These are phyloP conservation scores for Eurytoma californica DNA, from an alignment of 2,888 invertebrate genomes.

Conservation along the genomic window DNA sequence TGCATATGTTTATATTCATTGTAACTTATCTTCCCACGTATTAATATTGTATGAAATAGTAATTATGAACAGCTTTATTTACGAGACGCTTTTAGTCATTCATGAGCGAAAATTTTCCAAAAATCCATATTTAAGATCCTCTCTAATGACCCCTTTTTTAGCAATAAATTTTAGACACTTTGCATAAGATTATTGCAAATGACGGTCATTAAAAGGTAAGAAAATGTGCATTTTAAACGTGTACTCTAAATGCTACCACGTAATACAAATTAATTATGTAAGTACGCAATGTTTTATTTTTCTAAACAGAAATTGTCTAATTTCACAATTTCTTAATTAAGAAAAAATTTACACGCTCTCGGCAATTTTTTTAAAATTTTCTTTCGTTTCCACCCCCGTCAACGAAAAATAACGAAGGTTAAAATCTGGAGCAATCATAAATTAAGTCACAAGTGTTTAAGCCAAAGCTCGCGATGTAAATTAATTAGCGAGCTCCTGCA, in stretches of 20 bases:
- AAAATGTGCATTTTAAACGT: constrained; percentile 22
- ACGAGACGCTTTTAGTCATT: neutral
- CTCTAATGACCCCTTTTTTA: constrained; percentile 18
- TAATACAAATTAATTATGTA: neutral
- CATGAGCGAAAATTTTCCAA: neutral
- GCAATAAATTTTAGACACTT: constrained; percentile 26
- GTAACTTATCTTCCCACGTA: neutral
- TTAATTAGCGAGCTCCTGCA: neutral
- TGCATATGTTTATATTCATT: no score
- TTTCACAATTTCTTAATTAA: neutral
- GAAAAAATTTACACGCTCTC: no score
- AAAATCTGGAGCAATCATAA: no score
- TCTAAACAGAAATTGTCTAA: neutral
- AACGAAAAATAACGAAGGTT: no score
- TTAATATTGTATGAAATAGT: neutral
- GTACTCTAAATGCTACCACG: neutral
- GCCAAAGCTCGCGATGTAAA: neutral
- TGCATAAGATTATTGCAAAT: constrained; percentile 11
- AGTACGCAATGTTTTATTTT: neutral
- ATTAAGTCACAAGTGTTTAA: neutral
- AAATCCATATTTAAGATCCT: constrained; percentile 21
- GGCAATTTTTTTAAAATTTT: no score
- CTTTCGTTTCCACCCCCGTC: no score
- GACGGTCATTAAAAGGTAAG: constrained; percentile 3
- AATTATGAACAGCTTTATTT: constrained; percentile 4